These are phyloP conservation scores for Hemicentrotus pulcherrimus DNA, from an alignment of 35 echinoderm and acorn worm species.

Conservation along the genomic window DNA sequence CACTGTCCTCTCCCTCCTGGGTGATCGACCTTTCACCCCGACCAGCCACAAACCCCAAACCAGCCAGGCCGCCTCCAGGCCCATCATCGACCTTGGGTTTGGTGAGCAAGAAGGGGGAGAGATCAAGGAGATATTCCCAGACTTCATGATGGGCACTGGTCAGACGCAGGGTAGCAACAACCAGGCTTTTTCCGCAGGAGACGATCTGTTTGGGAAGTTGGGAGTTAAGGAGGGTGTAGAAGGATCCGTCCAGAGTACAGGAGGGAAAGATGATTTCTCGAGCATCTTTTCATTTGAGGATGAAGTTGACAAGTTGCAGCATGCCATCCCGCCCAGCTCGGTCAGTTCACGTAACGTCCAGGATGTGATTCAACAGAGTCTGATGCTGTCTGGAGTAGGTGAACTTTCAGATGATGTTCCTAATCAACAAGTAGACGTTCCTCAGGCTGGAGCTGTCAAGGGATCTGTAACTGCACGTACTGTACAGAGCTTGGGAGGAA, in stretches of 20 bases:
- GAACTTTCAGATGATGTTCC: constrained; percentile 28
- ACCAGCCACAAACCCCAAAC: not conserved
- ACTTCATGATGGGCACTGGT: not conserved
- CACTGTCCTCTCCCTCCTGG: constrained; percentile 25
- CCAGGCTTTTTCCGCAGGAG: not conserved
- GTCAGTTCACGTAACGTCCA: constrained; percentile 27
- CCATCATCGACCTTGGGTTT: constrained; percentile 43
- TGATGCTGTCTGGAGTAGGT: constrained; percentile 21
- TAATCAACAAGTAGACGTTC: not conserved
- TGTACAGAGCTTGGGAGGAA: not conserved
- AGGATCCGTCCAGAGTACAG: not conserved
- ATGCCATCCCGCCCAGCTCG: constrained; percentile 27
- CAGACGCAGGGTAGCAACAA: not conserved
- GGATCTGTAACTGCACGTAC: not conserved
- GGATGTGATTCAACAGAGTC: constrained; percentile 46
- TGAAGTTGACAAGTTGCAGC: not conserved
- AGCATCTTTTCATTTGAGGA: constrained; percentile 47
- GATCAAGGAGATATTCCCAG: constrained; percentile 44
- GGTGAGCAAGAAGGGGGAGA: constrained; percentile 45
- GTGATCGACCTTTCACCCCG: constrained; percentile 44
- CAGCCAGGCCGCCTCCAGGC: not conserved
- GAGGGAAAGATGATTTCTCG: not conserved
- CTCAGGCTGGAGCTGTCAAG: not conserved
- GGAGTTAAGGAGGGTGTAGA: not conserved
- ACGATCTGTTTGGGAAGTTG: constrained; percentile 6